These are phyloP conservation scores for Datnioides undecimradiatus DNA, from an alignment of 2,113 vertebrate genomes.

Conservation along the genomic window DNA sequence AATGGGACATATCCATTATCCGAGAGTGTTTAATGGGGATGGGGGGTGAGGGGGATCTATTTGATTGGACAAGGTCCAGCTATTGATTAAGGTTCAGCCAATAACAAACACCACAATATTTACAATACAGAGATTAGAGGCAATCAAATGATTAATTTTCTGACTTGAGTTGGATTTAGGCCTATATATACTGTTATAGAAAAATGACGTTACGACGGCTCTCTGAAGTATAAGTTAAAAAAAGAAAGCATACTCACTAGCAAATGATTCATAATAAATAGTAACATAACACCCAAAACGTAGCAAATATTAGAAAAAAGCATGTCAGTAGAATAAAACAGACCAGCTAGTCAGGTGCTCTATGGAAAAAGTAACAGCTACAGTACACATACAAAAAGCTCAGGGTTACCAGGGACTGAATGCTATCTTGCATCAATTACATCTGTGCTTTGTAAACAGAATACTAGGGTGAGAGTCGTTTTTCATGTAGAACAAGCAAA, in stretches of 20 bases:
- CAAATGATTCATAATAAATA: constrained; percentile 82
- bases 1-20: constrained; percentile 47
- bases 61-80: constrained; percentile 69
- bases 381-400: constrained; percentile 66
- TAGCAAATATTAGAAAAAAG: constrained; percentile 74
- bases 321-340: constrained; percentile 69
- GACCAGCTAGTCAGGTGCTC: constrained; percentile 57
- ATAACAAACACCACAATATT: constrained; percentile 77
- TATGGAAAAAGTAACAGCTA: constrained; percentile 68
- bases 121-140: constrained; percentile 76
- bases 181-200: constrained; percentile 51
- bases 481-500: constrained; percentile 62
- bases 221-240: constrained; percentile 57
- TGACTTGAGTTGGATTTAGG: constrained; percentile 60
- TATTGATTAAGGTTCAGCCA: constrained; percentile 74
- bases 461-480: constrained; percentile 56
- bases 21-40: constrained; percentile 46
- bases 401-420: constrained; percentile 48
- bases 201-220: constrained; percentile 64
- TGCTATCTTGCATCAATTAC: constrained; percentile 65
- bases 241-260: constrained; percentile 68
- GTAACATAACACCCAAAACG: constrained; percentile 70
- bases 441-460: constrained; percentile 75
- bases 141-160: constrained; percentile 65
- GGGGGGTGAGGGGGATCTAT: constrained; percentile 34